Evolutionary conservation across 2,888 invertebrate genomes (phyloP).

Genomic region (Atethmia centrago): DNA sequence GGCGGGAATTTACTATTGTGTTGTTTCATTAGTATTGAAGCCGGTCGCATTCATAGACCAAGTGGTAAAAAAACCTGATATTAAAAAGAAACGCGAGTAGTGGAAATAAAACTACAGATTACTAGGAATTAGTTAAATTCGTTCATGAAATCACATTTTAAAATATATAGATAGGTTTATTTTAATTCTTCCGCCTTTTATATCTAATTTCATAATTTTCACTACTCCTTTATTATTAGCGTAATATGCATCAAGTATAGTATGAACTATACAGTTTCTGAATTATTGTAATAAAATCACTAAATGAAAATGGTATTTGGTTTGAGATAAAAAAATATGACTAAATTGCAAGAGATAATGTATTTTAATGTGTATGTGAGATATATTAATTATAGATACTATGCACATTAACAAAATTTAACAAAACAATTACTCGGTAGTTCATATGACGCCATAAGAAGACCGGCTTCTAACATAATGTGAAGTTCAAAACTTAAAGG

Average conservation of each 20-base stretch:
- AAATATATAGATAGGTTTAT: constrained; percentile 48
- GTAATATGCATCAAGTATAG: neutral
- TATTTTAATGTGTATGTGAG: constrained; percentile 12
- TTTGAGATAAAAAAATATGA: constrained; percentile 3
- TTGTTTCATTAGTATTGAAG: constrained; percentile 53
- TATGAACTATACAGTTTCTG: constrained; percentile 1
- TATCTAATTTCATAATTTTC: constrained; percentile 48
- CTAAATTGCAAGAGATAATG: constrained; percentile 1
- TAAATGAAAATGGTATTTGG: neutral
- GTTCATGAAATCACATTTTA: constrained; percentile 48
- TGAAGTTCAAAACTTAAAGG: constrained; percentile 50
- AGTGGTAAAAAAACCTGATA: constrained; percentile 3
- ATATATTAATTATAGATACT: constrained; percentile 10
- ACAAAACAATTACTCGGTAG: constrained; percentile 16
- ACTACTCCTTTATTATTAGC: constrained; percentile 33
- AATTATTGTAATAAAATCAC: constrained; percentile 15
- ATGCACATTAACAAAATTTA: neutral
- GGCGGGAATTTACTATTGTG: constrained; percentile 59
- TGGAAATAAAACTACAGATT: constrained; percentile 38
- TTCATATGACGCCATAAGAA: constrained; percentile 23
- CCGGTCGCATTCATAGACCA: constrained; percentile 53
- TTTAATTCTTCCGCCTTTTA: constrained; percentile 61
- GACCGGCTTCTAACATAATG: constrained; percentile 63
- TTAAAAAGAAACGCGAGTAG: constrained; percentile 26
- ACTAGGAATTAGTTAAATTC: constrained; percentile 13